Conservation (phyloP, 2,888 invertebrate genomes). For the Helleia helle region DNA sequence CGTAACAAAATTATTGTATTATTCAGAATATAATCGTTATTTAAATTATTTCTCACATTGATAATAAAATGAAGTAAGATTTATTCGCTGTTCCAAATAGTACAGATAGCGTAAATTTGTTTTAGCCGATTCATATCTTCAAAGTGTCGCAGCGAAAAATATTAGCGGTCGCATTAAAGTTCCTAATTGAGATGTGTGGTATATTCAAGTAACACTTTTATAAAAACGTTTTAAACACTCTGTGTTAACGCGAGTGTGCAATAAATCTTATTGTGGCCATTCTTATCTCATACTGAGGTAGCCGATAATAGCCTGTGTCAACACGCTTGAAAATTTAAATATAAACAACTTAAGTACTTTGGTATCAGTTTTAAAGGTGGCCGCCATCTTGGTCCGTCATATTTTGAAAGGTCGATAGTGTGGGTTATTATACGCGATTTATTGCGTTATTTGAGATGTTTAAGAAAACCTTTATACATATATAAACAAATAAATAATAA, state of each 20-base stretch:
- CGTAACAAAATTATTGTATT: no score
- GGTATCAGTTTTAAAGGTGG: slow-evolving; percentile 28
- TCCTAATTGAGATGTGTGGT: slow-evolving; percentile 53
- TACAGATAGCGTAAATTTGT: slow-evolving; percentile 4
- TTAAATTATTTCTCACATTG: neutral
- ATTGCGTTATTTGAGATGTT: slow-evolving; percentile 13
- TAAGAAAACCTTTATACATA: neutral
- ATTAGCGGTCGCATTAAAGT: slow-evolving; percentile 41
- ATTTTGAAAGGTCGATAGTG: slow-evolving; percentile 22
- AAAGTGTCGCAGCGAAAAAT: slow-evolving; percentile 24
- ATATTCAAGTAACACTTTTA: slow-evolving; percentile 43
- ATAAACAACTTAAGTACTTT: slow-evolving; percentile 48
- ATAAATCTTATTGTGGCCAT: slow-evolving; percentile 63
- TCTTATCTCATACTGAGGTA: slow-evolving; percentile 58
- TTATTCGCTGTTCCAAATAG: neutral
- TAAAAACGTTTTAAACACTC: slow-evolving; percentile 36
- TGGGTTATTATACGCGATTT: slow-evolving; percentile 18
- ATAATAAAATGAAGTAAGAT: neutral
- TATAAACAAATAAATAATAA: no score
- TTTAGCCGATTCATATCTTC: slow-evolving; percentile 22
- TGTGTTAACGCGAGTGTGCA: slow-evolving; percentile 49
- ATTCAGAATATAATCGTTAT: no score
- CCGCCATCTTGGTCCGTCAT: slow-evolving; percentile 27
- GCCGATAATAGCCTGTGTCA: slow-evolving; percentile 55
- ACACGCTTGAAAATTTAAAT: slow-evolving; percentile 53